Evolutionary conservation across 1,140 invertebrate species (phyloP).

Genomic region (Caenorhabditis brenneri): DNA sequence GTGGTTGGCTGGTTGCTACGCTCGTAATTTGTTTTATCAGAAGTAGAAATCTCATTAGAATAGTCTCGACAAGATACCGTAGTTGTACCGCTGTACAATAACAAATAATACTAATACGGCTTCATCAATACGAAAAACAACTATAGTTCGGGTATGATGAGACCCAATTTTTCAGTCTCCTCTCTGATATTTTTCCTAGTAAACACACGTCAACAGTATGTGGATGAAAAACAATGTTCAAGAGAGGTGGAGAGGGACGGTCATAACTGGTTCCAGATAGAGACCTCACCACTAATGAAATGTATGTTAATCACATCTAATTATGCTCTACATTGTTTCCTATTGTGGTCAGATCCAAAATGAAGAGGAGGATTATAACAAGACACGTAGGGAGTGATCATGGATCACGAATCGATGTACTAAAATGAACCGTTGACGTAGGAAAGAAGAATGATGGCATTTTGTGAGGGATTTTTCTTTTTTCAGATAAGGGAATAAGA

Average conservation of each 20-base stretch:
- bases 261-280: conserved; percentile 2
- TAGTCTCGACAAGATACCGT: neutral
- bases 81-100: neutral
- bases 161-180: neutral
- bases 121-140: neutral
- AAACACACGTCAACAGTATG: neutral
- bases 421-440: neutral
- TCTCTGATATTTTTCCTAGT: neutral
- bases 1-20: neutral
- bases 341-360: neutral
- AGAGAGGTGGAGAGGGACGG: neutral
- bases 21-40: neutral
- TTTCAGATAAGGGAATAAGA: neutral
- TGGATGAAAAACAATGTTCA: neutral
- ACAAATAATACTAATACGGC: neutral
- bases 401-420: neutral
- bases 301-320: conserved; percentile 32
- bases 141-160: neutral
- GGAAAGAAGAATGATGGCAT: neutral
- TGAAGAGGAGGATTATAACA: neutral
- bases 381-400: neutral
- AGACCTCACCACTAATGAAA: neutral
- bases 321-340: conserved; percentile 15
- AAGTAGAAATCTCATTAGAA: neutral
- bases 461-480: neutral